These are phyloP conservation scores for Zhuqinia jingwanae DNA, from an alignment of 2,888 invertebrate species.

Conservation along the genomic window DNA sequence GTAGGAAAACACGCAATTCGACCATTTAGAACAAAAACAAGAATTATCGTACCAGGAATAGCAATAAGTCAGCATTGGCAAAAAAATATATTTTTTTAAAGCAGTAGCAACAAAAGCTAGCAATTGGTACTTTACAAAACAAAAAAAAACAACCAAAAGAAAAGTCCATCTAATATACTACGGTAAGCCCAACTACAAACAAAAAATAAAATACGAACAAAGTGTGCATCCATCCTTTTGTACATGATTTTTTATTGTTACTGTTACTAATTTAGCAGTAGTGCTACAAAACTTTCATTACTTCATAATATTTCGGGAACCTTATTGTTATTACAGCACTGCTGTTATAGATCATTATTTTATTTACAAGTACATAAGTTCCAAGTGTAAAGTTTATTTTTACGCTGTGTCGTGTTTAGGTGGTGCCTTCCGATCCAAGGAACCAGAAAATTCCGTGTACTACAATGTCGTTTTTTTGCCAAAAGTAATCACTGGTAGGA, in stretches of 20 bases:
- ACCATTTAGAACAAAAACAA: conserved; percentile 59
- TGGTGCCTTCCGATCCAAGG: too few species aligned
- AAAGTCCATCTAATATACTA: not conserved
- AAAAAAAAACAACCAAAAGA: not conserved
- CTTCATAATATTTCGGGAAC: too few species aligned
- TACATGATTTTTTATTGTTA: conserved; percentile 31
- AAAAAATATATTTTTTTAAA: not conserved
- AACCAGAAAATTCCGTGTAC: not conserved
- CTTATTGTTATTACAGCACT: too few species aligned
- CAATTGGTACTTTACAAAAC: too few species aligned
- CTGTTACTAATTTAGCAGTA: conserved; percentile 23
- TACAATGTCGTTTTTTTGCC: not conserved
- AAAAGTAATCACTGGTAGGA: conserved; percentile 30
- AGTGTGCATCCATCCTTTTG: not conserved
- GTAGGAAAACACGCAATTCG: conserved; percentile 73
- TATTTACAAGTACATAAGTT: too few species aligned
- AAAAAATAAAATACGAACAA: too few species aligned
- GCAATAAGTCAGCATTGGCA: not conserved
- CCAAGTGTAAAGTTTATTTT: too few species aligned
- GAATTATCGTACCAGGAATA: not conserved
- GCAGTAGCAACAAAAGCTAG: too few species aligned
- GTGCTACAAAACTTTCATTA: not conserved
- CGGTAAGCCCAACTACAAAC: too few species aligned
- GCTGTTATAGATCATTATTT: not conserved
- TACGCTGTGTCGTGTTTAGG: too few species aligned